Conservation (phyloP, 2,113 vertebrate genomes). For the Thunnus thynnus region DNA sequence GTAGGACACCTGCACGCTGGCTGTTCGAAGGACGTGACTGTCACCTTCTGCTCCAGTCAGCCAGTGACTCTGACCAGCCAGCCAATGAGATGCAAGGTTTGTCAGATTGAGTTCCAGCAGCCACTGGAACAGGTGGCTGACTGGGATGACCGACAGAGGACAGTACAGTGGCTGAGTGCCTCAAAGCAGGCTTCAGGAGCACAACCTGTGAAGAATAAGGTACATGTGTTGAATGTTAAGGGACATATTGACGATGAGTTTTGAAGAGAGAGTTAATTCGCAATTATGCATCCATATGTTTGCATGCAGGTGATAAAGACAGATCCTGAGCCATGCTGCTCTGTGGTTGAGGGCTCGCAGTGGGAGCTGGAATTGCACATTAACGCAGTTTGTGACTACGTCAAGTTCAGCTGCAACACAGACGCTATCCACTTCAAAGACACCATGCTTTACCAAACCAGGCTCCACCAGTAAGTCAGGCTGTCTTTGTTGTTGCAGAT, state of each 20-base stretch:
- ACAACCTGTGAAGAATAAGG: constrained; percentile 83
- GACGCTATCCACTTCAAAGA: constrained; percentile 85
- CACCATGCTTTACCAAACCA: constrained; percentile 89
- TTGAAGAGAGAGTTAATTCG: not conserved
- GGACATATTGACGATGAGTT: not conserved
- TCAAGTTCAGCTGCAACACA: constrained; percentile 76
- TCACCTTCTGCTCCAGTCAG: constrained; percentile 85
- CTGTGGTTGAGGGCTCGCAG: constrained; percentile 81
- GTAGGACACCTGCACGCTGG: constrained; percentile 92
- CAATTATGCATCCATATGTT: not conserved
- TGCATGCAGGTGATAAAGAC: constrained; percentile 83
- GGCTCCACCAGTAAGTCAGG: constrained; percentile 86
- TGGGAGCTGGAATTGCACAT: constrained; percentile 85
- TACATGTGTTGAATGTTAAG: constrained; percentile 44
- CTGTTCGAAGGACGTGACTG: constrained; percentile 88
- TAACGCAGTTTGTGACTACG: constrained; percentile 85
- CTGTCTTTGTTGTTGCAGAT: not conserved
- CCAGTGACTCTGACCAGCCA: constrained; percentile 77
- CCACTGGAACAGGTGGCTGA: constrained; percentile 86
- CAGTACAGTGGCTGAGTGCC: constrained; percentile 83
- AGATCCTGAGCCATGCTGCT: constrained; percentile 86
- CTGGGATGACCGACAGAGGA: constrained; percentile 89
- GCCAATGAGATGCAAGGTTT: constrained; percentile 85
- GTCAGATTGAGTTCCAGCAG: constrained; percentile 83
- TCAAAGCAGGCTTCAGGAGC: not conserved